These are phyloP conservation scores for Clitarchus hookeri DNA, from an alignment of 2,888 invertebrate genomes.

Conservation along the genomic window DNA sequence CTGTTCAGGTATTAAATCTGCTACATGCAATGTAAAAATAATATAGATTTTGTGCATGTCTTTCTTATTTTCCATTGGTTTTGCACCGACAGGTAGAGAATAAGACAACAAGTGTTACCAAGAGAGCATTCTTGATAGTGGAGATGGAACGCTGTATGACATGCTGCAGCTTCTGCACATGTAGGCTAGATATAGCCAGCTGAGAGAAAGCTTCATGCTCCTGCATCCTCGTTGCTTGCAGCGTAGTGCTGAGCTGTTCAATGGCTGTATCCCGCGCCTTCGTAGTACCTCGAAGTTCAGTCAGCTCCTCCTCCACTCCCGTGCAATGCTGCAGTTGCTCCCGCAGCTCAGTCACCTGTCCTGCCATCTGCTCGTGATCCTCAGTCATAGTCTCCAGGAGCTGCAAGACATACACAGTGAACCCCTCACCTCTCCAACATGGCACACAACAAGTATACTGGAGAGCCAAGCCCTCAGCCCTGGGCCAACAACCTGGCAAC, in stretches of 20 bases:
- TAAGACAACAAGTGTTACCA: conserved; percentile 42
- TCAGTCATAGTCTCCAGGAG: conserved; percentile 54
- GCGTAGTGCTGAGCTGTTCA: conserved; percentile 54
- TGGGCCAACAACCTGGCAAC: too few relatives aligned
- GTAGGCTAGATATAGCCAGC: conserved; percentile 57
- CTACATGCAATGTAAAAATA: too few relatives aligned
- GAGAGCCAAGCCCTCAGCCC: too few relatives aligned
- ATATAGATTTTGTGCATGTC: too few relatives aligned
- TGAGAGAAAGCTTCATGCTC: conserved; percentile 58
- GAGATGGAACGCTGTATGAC: conserved; percentile 63
- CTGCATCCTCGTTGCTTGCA: conserved; percentile 58
- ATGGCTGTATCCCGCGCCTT: neutral
- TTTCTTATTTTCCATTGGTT: too few relatives aligned
- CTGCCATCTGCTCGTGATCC: conserved; percentile 49
- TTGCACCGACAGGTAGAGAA: neutral
- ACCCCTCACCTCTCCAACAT: conserved; percentile 44
- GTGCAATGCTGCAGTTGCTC: conserved; percentile 39
- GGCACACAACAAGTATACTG: conserved; percentile 44
- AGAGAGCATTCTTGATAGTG: conserved; percentile 48
- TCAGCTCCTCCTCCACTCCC: conserved; percentile 37
- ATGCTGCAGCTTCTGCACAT: conserved; percentile 60
- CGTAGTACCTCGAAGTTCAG: conserved; percentile 38
- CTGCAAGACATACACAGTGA: conserved; percentile 19
- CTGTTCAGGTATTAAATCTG: too few relatives aligned
- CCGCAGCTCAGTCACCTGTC: conserved; percentile 44